Evolutionary conservation across 53 echinoderm and acorn worm species (phyloP), one percentile per base, ranked within the genome.

Genomic region (Paelopatides confundens): DNA sequence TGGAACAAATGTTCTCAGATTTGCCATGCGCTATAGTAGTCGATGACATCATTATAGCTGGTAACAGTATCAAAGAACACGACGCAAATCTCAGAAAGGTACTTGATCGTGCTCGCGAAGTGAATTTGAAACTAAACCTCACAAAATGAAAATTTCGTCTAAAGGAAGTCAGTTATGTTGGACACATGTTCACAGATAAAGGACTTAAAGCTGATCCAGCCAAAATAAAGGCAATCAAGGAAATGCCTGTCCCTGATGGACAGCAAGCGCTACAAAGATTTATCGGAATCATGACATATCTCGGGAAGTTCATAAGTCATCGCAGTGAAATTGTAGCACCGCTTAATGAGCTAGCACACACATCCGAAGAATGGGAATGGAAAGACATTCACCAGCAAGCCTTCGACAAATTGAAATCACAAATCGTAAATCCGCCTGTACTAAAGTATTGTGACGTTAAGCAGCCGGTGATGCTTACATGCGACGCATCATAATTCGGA

Each of bases 1-100:
- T 92, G 85, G 88, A 92, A 51, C 85, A 92, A 37, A 3, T 89
- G n/a, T 92, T 92, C 38, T 30, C 77, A 7, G 88, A 65, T 43
- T 67, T 66, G 31, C 85, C 89, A 23, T 92, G 92, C 51, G 65
- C 46, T 18, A 89, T 89, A 31, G 65, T 89, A 1, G 89, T 92
- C 5, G 89, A 89, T 63, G 86, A 92, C 46, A 84, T 92, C 8
- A 64, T 88, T 9, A 78, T 88, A 21, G 38, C 46, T 50, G 88
- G 85, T 18, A 58, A 50, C 0, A 43, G 34, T n/a, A 50, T 53
- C 4, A 47, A 49, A 23, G 87, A 91, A 53, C 87, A 82, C 51
- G 81, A 91, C 31, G 29, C 34, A 26, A 91, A 87, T 33, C 86
- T 90, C 4, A 87, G 53, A n/a, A 15, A 15, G 26, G 78, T 85